Evolutionary conservation across 2,797 vertebrate species (phyloP).

Genomic region (Peromyscus aztecus): DNA sequence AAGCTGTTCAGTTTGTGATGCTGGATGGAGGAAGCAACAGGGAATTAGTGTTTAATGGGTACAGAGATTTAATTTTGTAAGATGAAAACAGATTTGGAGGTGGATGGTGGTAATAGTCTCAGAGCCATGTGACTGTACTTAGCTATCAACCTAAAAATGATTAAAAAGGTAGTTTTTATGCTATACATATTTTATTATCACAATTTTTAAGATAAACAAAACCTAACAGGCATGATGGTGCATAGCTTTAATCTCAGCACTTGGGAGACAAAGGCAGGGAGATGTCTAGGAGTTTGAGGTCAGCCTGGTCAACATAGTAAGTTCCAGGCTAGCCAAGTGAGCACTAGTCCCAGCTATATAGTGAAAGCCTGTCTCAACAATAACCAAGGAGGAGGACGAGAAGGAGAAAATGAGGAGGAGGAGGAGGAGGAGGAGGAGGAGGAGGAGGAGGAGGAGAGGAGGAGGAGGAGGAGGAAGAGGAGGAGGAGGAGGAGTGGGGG

Average conservation of each 20-base stretch:
- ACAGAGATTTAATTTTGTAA: conserved; percentile 16
- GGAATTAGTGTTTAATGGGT: background rate
- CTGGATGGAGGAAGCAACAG: background rate
- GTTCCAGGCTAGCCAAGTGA: background rate
- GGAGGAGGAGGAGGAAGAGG: background rate
- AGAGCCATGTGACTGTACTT: background rate
- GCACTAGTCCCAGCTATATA: background rate
- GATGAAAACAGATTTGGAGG: background rate
- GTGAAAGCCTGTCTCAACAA: background rate
- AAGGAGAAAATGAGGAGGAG: background rate
- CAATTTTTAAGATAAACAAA: background rate
- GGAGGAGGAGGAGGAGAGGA: too few relatives aligned
- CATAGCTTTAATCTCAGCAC: background rate
- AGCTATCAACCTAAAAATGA: background rate
- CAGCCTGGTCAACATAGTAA: background rate
- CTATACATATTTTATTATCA: background rate
- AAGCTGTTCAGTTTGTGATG: background rate
- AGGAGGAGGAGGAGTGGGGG: background rate
- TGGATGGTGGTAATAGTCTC: background rate
- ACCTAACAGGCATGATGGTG: background rate
- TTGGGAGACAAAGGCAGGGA: background rate
- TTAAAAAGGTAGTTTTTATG: conserved; percentile 13
- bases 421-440: background rate
- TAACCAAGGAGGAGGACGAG: background rate
- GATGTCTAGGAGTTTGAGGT: background rate